Evolutionary conservation across 1,140 invertebrate species (phyloP).

Genomic region (Vanessa tameamea): DNA sequence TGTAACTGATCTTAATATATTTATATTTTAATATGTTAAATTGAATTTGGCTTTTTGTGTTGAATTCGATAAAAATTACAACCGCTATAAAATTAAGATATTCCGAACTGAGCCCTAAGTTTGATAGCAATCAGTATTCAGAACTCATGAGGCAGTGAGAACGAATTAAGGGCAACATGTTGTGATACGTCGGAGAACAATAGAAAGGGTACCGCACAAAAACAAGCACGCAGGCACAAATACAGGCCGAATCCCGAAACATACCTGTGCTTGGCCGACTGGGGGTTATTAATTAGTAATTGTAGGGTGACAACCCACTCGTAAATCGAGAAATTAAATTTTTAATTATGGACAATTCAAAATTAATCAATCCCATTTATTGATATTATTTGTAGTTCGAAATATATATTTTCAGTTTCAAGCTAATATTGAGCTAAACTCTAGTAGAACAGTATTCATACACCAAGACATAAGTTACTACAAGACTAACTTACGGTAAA

Average conservation of each 20-base stretch:
- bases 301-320: constrained; percentile 67
- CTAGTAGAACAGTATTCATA: no score
- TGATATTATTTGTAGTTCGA: not conserved
- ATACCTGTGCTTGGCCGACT: constrained; percentile 52
- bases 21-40: constrained; percentile 11
- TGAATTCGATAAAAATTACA: constrained; percentile 20
- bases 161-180: constrained; percentile 75
- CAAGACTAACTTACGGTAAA: not conserved
- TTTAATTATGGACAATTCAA: constrained; percentile 2
- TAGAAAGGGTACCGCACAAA: constrained; percentile 70
- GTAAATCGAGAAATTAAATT: constrained; percentile 33
- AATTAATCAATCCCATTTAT: no score
- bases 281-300: constrained; percentile 72
- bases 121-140: constrained; percentile 67
- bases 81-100: constrained; percentile 37
- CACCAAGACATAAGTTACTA: not conserved
- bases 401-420: not conserved
- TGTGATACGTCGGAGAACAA: constrained; percentile 75
- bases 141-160: constrained; percentile 72
- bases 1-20: not conserved
- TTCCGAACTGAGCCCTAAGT: constrained; percentile 28
- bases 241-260: constrained; percentile 55
- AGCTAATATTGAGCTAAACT: no score
- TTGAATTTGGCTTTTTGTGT: constrained; percentile 5
- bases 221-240: constrained; percentile 69